Base-by-base conservation (phyloP, 1,140 invertebrate genomes). In the Ceratina japonica region DNA sequence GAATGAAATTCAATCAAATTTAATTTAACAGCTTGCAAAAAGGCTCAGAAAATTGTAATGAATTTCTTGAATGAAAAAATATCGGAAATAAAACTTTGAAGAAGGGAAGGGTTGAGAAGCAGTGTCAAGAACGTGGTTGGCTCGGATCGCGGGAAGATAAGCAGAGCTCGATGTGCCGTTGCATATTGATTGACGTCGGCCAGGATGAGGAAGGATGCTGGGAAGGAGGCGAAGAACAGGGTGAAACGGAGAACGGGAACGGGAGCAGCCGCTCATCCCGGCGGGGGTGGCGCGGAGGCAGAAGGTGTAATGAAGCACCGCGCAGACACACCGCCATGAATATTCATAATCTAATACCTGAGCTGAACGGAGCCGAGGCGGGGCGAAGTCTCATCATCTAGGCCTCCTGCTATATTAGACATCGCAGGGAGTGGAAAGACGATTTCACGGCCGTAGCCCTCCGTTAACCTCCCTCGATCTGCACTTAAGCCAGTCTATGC, bases 281-380 rank as follows among this genome's bases (percentile, higher is more conserved):
- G 54, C 12, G 16, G 2, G 3, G 54, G 54, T 16, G 54, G 15
- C 16, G 61, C 59, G 52, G 61, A 62, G 82, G 88, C 85, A 86
- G 87, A 89, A 87, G 90, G 89, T 91, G 90, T 92, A 92, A 92
- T 92, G 91, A 92, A 92, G 91, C 89, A 90, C 91, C 90, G 91
- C 89, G 88, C 90, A 91, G 91, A 91, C 90, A 91, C 90, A 89
- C 89, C 87, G 90, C 87, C 91, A 92, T 92, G 92, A 92, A 92
- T 92, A 92, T 92, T 92, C 91, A 92, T 92, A 92, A 92, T 91
- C 90, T 92, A 92, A 92, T 92, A 92, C 91, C 91, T 92, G 91
- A 91, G 91, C 88, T 87, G 88, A 90, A 91, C 89, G 88, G 89
- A 91, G 88, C 85, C 86, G 89, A 91, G 91, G 91, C 89, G 91